Conservation (phyloP, 2,888 invertebrate genomes). For the Pristionchus exspectatus region DNA sequence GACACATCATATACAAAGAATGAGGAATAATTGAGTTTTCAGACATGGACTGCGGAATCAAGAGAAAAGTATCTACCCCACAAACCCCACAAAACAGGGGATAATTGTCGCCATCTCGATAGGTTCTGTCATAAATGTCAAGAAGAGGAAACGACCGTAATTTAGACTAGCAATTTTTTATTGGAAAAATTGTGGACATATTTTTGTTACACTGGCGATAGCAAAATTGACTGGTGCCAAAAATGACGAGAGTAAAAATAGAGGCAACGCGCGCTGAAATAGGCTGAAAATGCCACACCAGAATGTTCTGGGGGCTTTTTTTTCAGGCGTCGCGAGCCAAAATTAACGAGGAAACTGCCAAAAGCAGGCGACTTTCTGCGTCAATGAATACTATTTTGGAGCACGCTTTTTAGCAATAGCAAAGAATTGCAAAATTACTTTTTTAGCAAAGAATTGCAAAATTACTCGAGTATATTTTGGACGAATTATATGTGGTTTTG, state of each 20-base stretch:
- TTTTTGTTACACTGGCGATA: no score
- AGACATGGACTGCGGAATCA: background rate
- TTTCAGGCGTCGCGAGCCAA: conserved; percentile 3
- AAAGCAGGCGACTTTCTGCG: background rate
- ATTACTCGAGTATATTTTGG: background rate
- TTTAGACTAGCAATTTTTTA: no score
- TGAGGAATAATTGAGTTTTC: background rate
- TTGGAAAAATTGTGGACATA: no score
- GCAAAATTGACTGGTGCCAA: no score
- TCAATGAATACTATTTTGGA: background rate
- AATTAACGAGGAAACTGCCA: conserved; percentile 22
- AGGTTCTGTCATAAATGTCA: background rate
- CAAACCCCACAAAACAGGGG: background rate
- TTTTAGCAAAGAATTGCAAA: no score
- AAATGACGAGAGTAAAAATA: background rate
- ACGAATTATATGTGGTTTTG: background rate
- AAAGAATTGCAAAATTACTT: background rate
- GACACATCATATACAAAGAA: background rate
- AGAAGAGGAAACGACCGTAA: background rate
- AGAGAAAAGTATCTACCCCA: background rate
- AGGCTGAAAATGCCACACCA: background rate
- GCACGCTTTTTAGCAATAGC: background rate
- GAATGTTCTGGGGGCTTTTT: background rate
- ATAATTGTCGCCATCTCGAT: background rate
- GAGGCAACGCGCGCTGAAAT: background rate